Base-by-base conservation (phyloP, 2,888 invertebrate species). In the Catonia carolina region DNA sequence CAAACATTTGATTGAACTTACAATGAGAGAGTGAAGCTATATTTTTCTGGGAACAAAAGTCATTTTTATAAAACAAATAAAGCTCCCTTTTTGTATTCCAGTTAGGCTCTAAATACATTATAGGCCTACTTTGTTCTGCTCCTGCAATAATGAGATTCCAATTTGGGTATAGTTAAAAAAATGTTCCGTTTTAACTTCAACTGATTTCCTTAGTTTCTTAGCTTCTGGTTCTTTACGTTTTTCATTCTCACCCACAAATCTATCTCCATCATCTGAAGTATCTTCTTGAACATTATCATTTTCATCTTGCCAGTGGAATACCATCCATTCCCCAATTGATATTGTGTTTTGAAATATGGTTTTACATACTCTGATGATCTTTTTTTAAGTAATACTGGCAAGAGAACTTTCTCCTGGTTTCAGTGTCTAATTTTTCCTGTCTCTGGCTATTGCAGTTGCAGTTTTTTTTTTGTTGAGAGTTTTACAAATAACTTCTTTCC, bases 131-230 rank as follows among this genome's bases (percentile, higher is more conserved):
- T 2, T 1, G 55, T 50, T 39, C 27, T 41, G 20, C 39, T 55
- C 5, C 55, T 7, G 15, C 50, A 55, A 39, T 55, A 55, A 17
- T 50, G 39, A 2, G 50, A 55, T 55, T 55, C 39, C 10, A 55
- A 39, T n/a, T 49, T 50, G 2, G 49, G 55, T 50, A 50, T 7
- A 12, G 39, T 15, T 39, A 1, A 2, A 37, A 55, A 50, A 50
- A 39, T 49, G 2, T 55, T 15, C 37, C 45, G 45, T n/a, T 18
- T 42, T 14, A 10, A 53, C 17, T 42, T 53, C 27, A 4, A 10
- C 20, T 27, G 53, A n/a, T n/a, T 54, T 54, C 12, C 54, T 18
- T 14, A 20, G 14, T 17, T 54, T 54, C 23, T 47, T 35, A 17
- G 35, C 1, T 31, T 12, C 17, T n/a, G 31, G 31, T 6, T 31